Evolutionary conservation across 2,888 invertebrate species (phyloP), one percentile per base, ranked within the genome.

Genomic region (Pimpla rufipes): DNA sequence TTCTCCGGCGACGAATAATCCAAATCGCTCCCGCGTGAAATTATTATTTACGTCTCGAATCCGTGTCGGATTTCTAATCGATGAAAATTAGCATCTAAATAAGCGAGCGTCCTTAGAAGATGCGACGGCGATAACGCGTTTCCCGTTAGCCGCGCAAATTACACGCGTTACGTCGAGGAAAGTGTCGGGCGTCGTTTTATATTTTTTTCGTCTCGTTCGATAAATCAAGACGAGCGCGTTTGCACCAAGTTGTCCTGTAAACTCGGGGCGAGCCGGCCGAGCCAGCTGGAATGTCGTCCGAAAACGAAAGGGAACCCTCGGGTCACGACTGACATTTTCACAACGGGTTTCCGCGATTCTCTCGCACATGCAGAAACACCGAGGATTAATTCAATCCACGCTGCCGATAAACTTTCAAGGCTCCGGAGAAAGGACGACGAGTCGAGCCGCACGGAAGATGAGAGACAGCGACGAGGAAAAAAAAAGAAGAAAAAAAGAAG

Each of bases 221-320:
- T 59, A 68, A 59, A 59, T 59, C 35, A 62, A 62, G 47, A 62
- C 62, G 35, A 55, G 55, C 23, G n/a, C 50, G n/a, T 13, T 35
- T 6, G 8, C 18, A 55, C 13, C 7, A 13, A 10, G 13, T 16
- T 21, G 52, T 68, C 29, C 52, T 35, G 13, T 10, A 40, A 71
- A 40, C 16, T 37, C 16, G 47, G 23, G 2, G 21, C 18, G 50
- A 50, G 42, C 40, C 55, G 35, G n/a, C n/a, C 59, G 23, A 40
- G 23, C 50, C 70, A 55, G 62, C 76, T 82, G 85, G 84, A 89
- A 87, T 86, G 87, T 64, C 37, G 84, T 85, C 84, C 81, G 81
- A 89, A 89, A 89, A 88, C 85, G 88, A 89, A 88, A 89, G 88
- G 83, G 42, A 82, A 71, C 79, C 73, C 81, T 21, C 85, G 45